Base-by-base conservation (phyloP, 2,113 vertebrate genomes). In the Orycteropus afer region DNA sequence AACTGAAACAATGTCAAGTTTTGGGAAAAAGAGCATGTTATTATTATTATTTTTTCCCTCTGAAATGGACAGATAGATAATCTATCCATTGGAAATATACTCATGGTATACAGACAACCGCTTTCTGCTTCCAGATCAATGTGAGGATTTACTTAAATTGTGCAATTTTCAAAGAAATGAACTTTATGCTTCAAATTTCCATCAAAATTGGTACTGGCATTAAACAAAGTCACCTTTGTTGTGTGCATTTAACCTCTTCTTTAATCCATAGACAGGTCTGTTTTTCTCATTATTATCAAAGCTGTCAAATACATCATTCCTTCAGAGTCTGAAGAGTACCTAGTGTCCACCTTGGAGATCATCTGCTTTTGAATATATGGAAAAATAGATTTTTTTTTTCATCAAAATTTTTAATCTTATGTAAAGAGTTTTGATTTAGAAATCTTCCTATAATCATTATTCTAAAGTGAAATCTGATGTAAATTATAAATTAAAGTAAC, bases 1-100 rank as follows among this genome's bases (percentile, higher is more conserved):
- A 95, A 84, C 42, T 89, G 94, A 95, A 96, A 97, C 94, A 96
- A 92, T 95, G 74, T 92, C 65, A 85, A 95, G 65, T 88, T 78
- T 61, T 78, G 79, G 69, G 84, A 57, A 95, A 94, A 95, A 86
- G 82, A 91, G 65, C 69, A 40, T 23, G 17, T 23, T 40, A 5
- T 71, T n/a, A n/a, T n/a, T n/a, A n/a, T n/a, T n/a, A 4, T 74
- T 79, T 74, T 80, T n/a, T 79, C 57, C 29, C 88, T 95, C 79
- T 89, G 76, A 90, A n/a, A 92, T 90, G 42, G 47, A 34, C n/a
- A 32, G 27, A 74, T 81, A 49, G 27, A 42, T n/a, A 14, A 53
- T 90, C 34, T 77, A 14, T 61, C 74, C 11, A 40, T 40, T 77
- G 13, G 45, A 53, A 65, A 14, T 45, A 4, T 40, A 79, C 49